A percentile compares a stretch with the other conserved stretches of the same genome.
phyloP scores from a whole-genome alignment of 2,797 vertebrate genomes.

The Xenentodon cancila region DNA sequence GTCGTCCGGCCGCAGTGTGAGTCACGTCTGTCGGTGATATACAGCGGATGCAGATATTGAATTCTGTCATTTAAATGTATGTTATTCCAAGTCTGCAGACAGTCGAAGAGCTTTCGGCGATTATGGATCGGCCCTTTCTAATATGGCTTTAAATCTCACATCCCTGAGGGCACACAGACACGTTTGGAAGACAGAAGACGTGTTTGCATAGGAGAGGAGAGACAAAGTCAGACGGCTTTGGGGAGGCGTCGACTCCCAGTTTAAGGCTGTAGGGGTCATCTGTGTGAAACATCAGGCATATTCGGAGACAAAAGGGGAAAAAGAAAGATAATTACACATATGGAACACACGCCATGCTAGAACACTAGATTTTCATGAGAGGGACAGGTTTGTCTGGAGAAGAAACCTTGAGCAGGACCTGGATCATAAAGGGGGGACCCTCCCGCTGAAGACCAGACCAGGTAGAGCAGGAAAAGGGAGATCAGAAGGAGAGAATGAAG shows the following conservation, averaged over 20 bases:
- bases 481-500: no score
- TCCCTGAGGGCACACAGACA: slow-evolving; percentile 22
- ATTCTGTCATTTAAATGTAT: slow-evolving; percentile 52
- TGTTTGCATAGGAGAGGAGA: slow-evolving; percentile 49
- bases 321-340: background rate
- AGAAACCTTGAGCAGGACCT: no score
- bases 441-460: no score
- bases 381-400: slow-evolving; percentile 36
- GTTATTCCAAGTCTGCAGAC: slow-evolving; percentile 62
- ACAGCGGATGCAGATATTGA: slow-evolving; percentile 46
- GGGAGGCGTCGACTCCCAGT: slow-evolving; percentile 46
- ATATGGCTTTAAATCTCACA: slow-evolving; percentile 39
- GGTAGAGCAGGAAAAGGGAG: no score
- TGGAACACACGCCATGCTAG: background rate
- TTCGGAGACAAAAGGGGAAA: slow-evolving; percentile 31
- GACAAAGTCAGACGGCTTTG: slow-evolving; percentile 50
- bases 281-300: slow-evolving; percentile 28
- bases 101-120: slow-evolving; percentile 49
- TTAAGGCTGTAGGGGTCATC: slow-evolving; percentile 34
- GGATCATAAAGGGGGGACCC: no score
- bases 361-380: slow-evolving; percentile 16
- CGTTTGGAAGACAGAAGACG: slow-evolving; percentile 27
- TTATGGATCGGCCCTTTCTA: slow-evolving; percentile 56
- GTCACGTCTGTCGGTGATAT: slow-evolving; percentile 57
- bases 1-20: slow-evolving; percentile 33